These are phyloP conservation scores for Echinarachnius parma DNA, from an alignment of 53 echinoderm and acorn worm species.

Conservation along the genomic window DNA sequence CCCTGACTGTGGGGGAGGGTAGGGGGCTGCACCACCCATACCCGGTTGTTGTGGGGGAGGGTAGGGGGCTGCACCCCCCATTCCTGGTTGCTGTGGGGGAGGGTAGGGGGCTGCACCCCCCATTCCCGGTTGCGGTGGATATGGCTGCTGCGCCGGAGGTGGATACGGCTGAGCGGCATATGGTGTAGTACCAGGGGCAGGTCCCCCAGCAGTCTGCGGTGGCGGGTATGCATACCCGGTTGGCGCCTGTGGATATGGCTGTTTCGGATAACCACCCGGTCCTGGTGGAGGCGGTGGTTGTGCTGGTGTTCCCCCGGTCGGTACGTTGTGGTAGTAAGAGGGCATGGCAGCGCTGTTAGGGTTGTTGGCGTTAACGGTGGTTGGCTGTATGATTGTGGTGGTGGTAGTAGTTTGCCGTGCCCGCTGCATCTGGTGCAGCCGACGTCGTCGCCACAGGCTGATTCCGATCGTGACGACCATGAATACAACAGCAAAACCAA, in stretches of 20 bases:
- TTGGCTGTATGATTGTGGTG: neutral
- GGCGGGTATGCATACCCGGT: neutral
- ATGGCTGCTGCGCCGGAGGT: neutral
- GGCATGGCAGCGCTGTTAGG: neutral
- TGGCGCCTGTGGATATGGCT: neutral
- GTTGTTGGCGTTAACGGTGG: neutral
- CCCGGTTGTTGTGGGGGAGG: no score
- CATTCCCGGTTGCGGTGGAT: neutral
- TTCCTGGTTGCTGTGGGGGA: neutral
- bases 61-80: neutral
- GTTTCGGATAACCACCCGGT: neutral
- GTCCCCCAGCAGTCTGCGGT: neutral
- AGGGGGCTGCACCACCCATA: neutral
- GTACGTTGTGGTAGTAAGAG: neutral
- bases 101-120: neutral
- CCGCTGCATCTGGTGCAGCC: neutral
- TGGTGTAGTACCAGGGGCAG: neutral
- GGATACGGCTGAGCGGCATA: constrained; percentile 2
- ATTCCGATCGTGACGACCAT: neutral
- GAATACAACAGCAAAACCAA: neutral
- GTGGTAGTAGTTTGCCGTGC: no score
- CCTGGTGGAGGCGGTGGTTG: neutral
- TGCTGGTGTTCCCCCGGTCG: no score
- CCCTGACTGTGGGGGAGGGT: neutral
- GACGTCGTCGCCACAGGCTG: neutral